These are phyloP conservation scores for Diuraphis noxia DNA, from an alignment of 1,140 invertebrate species.

Conservation along the genomic window DNA sequence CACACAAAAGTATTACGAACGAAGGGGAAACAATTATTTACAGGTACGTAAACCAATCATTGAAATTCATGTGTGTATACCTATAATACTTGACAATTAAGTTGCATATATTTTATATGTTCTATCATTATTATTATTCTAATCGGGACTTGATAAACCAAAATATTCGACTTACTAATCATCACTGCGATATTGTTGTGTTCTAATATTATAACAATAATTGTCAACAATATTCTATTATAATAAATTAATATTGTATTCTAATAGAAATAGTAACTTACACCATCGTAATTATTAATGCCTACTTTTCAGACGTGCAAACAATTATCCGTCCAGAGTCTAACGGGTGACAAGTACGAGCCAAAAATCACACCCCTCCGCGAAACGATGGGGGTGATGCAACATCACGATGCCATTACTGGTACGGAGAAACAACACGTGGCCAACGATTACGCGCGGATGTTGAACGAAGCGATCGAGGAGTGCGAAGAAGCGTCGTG, in stretches of 20 bases:
- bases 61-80: background rate
- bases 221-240: background rate
- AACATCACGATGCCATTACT: conserved; percentile 88
- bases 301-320: conserved; percentile 27
- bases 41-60: conserved; percentile 62
- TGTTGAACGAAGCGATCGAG: conserved; percentile 67
- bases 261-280: background rate
- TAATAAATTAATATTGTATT: background rate
- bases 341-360: conserved; percentile 4
- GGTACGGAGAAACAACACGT: conserved; percentile 94
- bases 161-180: background rate
- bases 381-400: conserved; percentile 75
- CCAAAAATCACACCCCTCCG: conserved; percentile 20
- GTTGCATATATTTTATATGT: background rate
- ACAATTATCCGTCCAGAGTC: conserved; percentile 18
- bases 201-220: background rate
- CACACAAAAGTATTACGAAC: conserved; percentile 68
- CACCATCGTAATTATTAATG: background rate
- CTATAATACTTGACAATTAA: background rate
- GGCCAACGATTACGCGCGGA: conserved; percentile 79
- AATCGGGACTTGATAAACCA: background rate
- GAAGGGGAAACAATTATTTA: conserved; percentile 69
- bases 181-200: background rate
- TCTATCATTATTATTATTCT: background rate
- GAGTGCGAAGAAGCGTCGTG: conserved; percentile 29